phyloP scores from a whole-genome alignment of 1,140 invertebrate species.

The Pogonomyrmex barbatus region DNA sequence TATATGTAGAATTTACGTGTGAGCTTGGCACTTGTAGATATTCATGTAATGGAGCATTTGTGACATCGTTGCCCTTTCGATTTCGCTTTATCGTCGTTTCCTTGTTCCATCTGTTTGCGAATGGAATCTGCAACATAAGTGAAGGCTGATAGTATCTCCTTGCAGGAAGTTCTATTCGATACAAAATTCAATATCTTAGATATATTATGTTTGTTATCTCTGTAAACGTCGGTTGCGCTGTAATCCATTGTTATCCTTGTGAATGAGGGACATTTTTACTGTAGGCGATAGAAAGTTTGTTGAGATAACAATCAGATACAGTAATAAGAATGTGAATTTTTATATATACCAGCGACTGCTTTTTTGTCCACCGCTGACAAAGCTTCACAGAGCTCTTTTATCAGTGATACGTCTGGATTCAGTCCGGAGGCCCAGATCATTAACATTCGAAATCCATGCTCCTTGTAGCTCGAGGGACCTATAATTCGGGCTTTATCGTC shows the following conservation, averaged over 20 bases:
- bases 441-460: slow-evolving; percentile 90
- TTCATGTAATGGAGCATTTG: slow-evolving; percentile 82
- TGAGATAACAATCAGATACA: not conserved
- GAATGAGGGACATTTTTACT: not conserved
- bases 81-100: slow-evolving; percentile 82
- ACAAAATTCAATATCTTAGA: slow-evolving; percentile 9
- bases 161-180: slow-evolving; percentile 4
- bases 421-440: slow-evolving; percentile 91
- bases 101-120: slow-evolving; percentile 84
- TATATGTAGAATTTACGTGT: not conserved
- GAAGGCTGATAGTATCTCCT: not conserved
- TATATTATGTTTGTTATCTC: slow-evolving; percentile 24
- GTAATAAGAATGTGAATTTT: slow-evolving; percentile 6
- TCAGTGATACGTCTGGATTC: slow-evolving; percentile 87
- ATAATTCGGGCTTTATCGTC: slow-evolving; percentile 81
- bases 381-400: slow-evolving; percentile 89
- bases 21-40: slow-evolving; percentile 28
- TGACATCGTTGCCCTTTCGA: slow-evolving; percentile 81
- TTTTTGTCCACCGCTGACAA: slow-evolving; percentile 88
- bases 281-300: not conserved
- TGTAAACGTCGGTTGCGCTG: not conserved
- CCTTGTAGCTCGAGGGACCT: slow-evolving; percentile 91
- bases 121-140: slow-evolving; percentile 82
- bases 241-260: slow-evolving; percentile 13
- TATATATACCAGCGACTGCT: slow-evolving; percentile 86